phyloP scores from a whole-genome alignment of 2,888 invertebrate species.

The Cantharis nigra region DNA sequence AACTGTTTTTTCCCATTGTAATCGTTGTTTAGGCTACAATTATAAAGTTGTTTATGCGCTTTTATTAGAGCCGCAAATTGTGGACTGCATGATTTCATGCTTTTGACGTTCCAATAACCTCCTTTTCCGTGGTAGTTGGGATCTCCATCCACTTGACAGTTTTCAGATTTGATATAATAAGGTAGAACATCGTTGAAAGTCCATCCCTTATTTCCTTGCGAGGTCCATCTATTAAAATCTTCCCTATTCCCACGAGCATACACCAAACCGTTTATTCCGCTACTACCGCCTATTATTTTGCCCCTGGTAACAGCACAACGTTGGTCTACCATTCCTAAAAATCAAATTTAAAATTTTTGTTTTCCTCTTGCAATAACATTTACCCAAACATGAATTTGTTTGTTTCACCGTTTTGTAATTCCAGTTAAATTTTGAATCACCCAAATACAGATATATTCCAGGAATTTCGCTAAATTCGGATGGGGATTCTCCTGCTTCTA shows the following conservation, averaged over 20 bases:
- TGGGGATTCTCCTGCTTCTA: conserved; percentile 81
- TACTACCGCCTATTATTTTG: conserved; percentile 61
- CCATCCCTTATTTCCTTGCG: conserved; percentile 75
- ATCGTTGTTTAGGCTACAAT: conserved; percentile 32
- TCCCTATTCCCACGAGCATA: conserved; percentile 63
- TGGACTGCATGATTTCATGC: conserved; percentile 62
- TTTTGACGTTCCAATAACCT: conserved; percentile 61
- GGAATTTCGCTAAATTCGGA: conserved; percentile 81
- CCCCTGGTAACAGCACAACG: conserved; percentile 58
- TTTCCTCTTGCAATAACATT: neutral
- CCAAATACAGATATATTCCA: conserved; percentile 74
- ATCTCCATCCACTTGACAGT: conserved; percentile 43
- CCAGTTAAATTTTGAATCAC: conserved; percentile 43
- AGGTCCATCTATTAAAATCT: conserved; percentile 72
- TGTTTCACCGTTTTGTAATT: neutral
- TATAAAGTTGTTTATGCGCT: conserved; percentile 55
- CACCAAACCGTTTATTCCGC: conserved; percentile 56
- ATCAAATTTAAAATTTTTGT: neutral
- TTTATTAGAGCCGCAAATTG: conserved; percentile 50
- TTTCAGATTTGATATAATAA: conserved; percentile 59
- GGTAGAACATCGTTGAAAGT: conserved; percentile 57
- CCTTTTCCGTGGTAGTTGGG: conserved; percentile 63
- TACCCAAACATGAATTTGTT: neutral
- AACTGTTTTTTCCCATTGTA: neutral
- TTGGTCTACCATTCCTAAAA: conserved; percentile 19